These are phyloP conservation scores for Dendrocincla tyrannina DNA, from an alignment of 2,797 vertebrate species.

Conservation along the genomic window DNA sequence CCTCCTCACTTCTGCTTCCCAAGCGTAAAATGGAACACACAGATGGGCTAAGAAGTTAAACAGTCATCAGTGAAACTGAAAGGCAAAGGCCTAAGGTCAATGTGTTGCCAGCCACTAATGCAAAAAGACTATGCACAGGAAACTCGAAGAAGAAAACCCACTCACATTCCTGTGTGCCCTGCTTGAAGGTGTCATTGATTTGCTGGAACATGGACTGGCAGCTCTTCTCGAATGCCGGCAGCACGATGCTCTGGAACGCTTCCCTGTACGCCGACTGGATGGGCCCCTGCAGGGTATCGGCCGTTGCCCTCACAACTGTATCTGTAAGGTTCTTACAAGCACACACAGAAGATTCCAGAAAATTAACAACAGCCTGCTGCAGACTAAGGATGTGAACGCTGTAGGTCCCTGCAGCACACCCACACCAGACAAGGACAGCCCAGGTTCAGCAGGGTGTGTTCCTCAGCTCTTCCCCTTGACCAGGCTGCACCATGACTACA, in stretches of 20 bases:
- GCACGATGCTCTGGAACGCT: conserved; percentile 89
- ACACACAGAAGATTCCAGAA: not conserved
- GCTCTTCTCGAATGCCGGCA: conserved; percentile 94
- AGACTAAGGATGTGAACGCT: not conserved
- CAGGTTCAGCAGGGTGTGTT: rapidly evolving
- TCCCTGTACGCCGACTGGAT: conserved; percentile 95
- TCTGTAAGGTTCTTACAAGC: conserved; percentile 89
- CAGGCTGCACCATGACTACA: not conserved
- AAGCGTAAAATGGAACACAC: not conserved
- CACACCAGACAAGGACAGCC: not conserved
- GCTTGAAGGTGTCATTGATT: conserved; percentile 98
- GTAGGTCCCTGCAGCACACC: not conserved
- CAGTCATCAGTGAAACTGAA: not conserved
- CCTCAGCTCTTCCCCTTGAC: not conserved
- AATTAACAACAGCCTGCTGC: not conserved
- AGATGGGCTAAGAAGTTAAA: not conserved
- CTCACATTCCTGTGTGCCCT: conserved; percentile 97
- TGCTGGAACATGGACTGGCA: conserved; percentile 99
- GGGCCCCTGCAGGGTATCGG: conserved; percentile 91
- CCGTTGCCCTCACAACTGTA: conserved; percentile 88
- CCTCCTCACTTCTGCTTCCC: not conserved
- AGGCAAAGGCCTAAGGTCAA: not conserved
- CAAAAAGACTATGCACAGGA: not conserved
- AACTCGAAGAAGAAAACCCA: not conserved
- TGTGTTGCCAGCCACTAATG: not conserved